A percentile compares a stretch with the other conserved stretches of the same genome.
phyloP scores from a whole-genome alignment of 2,888 invertebrate species.

The Eristalis intricaria region DNA sequence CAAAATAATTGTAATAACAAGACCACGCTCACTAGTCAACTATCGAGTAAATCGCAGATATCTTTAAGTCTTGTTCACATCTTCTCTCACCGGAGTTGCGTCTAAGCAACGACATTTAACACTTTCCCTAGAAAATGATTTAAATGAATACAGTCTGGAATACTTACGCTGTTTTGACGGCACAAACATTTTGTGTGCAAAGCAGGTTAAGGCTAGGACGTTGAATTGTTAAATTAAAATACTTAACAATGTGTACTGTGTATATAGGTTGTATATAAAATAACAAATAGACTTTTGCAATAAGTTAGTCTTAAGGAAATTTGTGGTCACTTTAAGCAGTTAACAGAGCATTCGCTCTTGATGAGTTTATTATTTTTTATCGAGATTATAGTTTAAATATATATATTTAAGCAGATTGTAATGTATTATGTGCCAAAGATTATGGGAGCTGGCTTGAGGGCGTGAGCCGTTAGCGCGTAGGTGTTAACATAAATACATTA shows the following conservation, averaged over 20 bases:
- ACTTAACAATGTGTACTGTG: conserved; percentile 52
- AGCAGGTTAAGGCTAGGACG: background rate
- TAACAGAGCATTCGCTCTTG: background rate
- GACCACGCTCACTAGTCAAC: conserved; percentile 62
- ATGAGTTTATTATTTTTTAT: background rate
- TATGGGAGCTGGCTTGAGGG: background rate
- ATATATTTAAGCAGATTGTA: conserved; percentile 30
- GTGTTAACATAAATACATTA: conserved; percentile 2
- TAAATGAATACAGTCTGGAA: background rate
- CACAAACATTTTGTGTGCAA: background rate
- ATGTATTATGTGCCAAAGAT: conserved; percentile 67
- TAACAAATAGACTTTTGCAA: conserved; percentile 19
- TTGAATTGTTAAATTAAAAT: conserved; percentile 16
- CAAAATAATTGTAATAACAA: background rate
- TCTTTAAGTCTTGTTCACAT: background rate
- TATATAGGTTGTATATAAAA: conserved; percentile 68
- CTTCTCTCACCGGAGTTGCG: background rate
- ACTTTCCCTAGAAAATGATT: background rate
- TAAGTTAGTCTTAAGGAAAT: conserved; percentile 17
- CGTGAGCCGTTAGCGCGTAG: background rate
- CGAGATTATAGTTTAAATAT: conserved; percentile 3
- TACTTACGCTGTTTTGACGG: no score
- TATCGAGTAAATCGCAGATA: conserved; percentile 7
- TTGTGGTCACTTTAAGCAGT: conserved; percentile 2
- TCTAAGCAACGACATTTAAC: background rate